A percentile compares a stretch with the other conserved stretches of the same genome.
Evolutionary conservation across 2,113 vertebrate species (phyloP).

Genomic region (Gymnocephalus cernua): DNA sequence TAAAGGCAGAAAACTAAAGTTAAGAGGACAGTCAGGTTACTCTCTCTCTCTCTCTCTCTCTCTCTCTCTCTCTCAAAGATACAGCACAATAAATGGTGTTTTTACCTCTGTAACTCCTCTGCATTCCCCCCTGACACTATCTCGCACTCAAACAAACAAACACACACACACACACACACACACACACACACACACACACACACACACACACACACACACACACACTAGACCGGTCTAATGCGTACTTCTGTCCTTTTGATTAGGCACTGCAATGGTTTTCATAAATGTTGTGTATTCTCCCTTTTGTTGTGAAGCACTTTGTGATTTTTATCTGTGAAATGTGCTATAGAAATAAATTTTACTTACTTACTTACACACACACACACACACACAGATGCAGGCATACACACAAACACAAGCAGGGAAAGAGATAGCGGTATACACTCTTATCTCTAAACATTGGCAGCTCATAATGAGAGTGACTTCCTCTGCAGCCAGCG

Average conservation of each 20-base stretch:
- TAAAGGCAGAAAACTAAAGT: conserved; percentile 47
- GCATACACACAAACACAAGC: conserved; percentile 16
- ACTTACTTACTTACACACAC: too few species aligned
- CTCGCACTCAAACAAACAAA: not conserved
- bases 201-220: conserved; percentile 8
- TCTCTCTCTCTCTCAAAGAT: conserved; percentile 33
- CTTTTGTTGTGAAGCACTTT: too few species aligned
- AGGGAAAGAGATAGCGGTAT: conserved; percentile 16
- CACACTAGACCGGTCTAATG: too few species aligned
- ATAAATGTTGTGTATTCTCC: too few species aligned
- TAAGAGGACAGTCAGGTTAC: conserved; percentile 22
- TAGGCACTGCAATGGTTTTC: too few species aligned
- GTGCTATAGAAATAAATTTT: too few species aligned
- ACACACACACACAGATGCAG: conserved; percentile 2
- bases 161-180: not conserved
- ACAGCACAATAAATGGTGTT: conserved; percentile 48
- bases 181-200: conserved; percentile 9
- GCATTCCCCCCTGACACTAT: conserved; percentile 25
- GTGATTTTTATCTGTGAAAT: too few species aligned
- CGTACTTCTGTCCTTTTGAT: too few species aligned
- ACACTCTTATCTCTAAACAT: conserved; percentile 62
- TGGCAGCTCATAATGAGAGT: conserved; percentile 67
- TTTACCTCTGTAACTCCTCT: conserved; percentile 49
- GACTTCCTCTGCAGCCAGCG: conserved; percentile 67
- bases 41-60: conserved; percentile 4